Percentiles rank a stretch among this genome's conserved stretches.
Conservation (phyloP, 2,888 invertebrate species). For the Drosophila siamana region DNA sequence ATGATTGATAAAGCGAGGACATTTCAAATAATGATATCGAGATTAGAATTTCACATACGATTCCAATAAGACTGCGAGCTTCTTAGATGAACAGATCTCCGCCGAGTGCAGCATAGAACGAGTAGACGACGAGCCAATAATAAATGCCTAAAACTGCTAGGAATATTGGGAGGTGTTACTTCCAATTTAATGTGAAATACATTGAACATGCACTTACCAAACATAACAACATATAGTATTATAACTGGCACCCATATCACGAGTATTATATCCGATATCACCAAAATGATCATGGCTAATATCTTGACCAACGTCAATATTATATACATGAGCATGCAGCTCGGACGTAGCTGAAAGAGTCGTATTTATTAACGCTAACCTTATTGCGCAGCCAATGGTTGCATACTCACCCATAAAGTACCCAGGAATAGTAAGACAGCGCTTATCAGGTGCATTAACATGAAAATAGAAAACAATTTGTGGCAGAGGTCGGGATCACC, state of each 20-base stretch:
- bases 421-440: slow-evolving; percentile 40
- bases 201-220: slow-evolving; percentile 21
- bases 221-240: slow-evolving; percentile 34
- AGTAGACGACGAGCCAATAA: slow-evolving; percentile 68
- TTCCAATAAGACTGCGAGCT: neutral
- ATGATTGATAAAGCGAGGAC: slow-evolving; percentile 41
- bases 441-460: slow-evolving; percentile 46
- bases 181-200: neutral
- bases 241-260: slow-evolving; percentile 17
- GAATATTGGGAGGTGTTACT: neutral
- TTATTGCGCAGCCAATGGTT: neutral
- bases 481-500: slow-evolving; percentile 67
- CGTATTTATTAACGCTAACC: neutral
- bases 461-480: slow-evolving; percentile 48
- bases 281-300: slow-evolving; percentile 44
- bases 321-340: slow-evolving; percentile 43
- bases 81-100: slow-evolving; percentile 61
- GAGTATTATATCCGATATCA: slow-evolving; percentile 32
- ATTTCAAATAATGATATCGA: slow-evolving; percentile 17
- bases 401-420: slow-evolving; percentile 38
- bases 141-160: slow-evolving; percentile 45
- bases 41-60: slow-evolving; percentile 40
- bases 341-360: slow-evolving; percentile 37
- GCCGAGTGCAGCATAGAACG: slow-evolving; percentile 72
- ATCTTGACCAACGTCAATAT: slow-evolving; percentile 32